These are phyloP conservation scores for Rhizomys pruinosus DNA, from an alignment of 2,113 vertebrate genomes.

Conservation along the genomic window DNA sequence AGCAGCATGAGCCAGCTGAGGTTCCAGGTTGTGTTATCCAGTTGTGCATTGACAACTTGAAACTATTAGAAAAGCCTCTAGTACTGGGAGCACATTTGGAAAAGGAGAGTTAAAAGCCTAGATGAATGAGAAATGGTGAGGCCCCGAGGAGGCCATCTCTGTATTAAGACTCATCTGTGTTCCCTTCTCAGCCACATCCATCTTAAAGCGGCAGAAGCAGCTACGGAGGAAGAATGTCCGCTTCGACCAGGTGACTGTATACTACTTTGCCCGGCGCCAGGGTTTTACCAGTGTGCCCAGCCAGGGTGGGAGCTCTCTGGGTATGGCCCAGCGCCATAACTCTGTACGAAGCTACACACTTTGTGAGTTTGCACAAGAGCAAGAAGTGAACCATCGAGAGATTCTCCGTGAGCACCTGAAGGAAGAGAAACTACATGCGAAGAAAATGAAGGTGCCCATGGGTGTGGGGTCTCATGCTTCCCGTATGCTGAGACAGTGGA, in stretches of 20 bases:
- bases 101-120: not conserved
- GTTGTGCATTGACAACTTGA: not conserved
- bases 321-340: constrained; percentile 96
- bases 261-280: constrained; percentile 96
- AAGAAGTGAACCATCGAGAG: constrained; percentile 94
- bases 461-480: not conserved
- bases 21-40: not conserved
- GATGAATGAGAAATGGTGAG: not conserved
- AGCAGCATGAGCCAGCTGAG: not conserved
- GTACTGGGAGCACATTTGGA: not conserved
- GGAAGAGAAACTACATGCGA: constrained; percentile 96
- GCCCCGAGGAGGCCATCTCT: not conserved
- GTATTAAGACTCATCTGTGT: not conserved
- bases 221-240: constrained; percentile 93
- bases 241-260: constrained; percentile 97
- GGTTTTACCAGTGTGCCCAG: constrained; percentile 99
- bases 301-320: constrained; percentile 97
- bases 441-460: constrained; percentile 93
- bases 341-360: constrained; percentile 95
- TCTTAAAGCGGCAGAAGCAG: constrained; percentile 93
- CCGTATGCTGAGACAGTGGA: not conserved
- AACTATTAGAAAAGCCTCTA: not conserved
- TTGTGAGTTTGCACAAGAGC: constrained; percentile 96
- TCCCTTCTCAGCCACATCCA: constrained; percentile 92
- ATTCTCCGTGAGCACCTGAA: constrained; percentile 94